Conservation (phyloP, 2,888 invertebrate species). For the Pimpla rufipes region DNA sequence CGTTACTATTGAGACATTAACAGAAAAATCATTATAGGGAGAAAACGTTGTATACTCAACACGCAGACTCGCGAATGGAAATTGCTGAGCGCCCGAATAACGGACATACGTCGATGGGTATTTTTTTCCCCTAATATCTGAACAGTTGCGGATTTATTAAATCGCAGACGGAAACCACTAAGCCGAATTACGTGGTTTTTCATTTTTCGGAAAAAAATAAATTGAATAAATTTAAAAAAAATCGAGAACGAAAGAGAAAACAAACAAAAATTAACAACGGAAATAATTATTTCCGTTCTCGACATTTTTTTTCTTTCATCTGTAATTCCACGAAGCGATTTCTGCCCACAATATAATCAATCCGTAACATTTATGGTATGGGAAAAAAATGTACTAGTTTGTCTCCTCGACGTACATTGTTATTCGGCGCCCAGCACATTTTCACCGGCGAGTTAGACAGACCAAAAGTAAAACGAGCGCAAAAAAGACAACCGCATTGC, state of each 20-base stretch:
- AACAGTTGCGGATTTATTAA: slow-evolving; percentile 1
- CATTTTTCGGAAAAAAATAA: background rate
- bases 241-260: background rate
- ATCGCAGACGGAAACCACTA: background rate
- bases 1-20: background rate
- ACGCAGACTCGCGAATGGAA: background rate
- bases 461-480: background rate
- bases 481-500: background rate
- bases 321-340: background rate
- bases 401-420: background rate
- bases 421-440: background rate
- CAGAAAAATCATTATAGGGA: background rate
- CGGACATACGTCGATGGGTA: background rate
- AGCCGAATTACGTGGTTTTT: background rate
- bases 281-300: slow-evolving; percentile 1
- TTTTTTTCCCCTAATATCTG: background rate
- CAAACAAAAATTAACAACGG: background rate
- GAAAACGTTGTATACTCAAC: background rate
- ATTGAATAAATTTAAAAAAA: background rate
- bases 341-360: background rate
- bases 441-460: slow-evolving; percentile 3
- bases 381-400: background rate
- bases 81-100: background rate
- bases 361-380: background rate
- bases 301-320: slow-evolving; percentile 1